These are phyloP conservation scores for Thaumatotibia leucotreta DNA, from an alignment of 1,140 invertebrate species.

Conservation along the genomic window DNA sequence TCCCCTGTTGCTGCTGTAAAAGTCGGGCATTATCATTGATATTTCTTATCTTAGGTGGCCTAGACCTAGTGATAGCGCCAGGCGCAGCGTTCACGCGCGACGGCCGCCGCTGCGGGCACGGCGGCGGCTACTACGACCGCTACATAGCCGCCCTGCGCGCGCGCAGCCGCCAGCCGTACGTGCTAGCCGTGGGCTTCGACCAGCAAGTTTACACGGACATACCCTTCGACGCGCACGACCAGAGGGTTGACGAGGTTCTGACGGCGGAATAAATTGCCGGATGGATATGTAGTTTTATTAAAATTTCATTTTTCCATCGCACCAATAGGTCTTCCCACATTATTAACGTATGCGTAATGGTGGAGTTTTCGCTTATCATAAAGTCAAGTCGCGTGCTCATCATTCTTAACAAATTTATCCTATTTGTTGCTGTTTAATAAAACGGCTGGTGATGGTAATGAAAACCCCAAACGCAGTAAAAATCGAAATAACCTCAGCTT, in stretches of 20 bases:
- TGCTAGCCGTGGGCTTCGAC: conserved; percentile 10
- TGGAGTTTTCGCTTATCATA: no score
- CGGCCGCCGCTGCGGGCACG: conserved; percentile 87
- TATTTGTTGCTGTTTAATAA: no score
- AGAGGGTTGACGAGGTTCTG: conserved; percentile 11
- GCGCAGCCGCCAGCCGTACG: neutral
- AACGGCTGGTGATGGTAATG: no score
- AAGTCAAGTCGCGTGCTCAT: no score
- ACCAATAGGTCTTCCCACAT: no score
- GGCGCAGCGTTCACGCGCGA: conserved; percentile 87
- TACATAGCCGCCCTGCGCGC: neutral
- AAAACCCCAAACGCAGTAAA: no score
- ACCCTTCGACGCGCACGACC: neutral
- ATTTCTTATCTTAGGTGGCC: conserved; percentile 75
- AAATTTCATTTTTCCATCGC: no score
- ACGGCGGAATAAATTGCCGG: neutral
- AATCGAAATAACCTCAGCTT: no score
- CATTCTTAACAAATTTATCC: no score
- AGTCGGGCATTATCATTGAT: no score
- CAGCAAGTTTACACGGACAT: conserved; percentile 11
- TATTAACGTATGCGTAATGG: no score
- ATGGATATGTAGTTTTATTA: neutral
- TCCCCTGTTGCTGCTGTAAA: no score
- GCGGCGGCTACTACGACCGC: conserved; percentile 89
- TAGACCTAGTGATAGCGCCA: conserved; percentile 91